These are phyloP conservation scores for Siphlonurus alternatus DNA, from an alignment of 2,888 invertebrate genomes.

Conservation along the genomic window DNA sequence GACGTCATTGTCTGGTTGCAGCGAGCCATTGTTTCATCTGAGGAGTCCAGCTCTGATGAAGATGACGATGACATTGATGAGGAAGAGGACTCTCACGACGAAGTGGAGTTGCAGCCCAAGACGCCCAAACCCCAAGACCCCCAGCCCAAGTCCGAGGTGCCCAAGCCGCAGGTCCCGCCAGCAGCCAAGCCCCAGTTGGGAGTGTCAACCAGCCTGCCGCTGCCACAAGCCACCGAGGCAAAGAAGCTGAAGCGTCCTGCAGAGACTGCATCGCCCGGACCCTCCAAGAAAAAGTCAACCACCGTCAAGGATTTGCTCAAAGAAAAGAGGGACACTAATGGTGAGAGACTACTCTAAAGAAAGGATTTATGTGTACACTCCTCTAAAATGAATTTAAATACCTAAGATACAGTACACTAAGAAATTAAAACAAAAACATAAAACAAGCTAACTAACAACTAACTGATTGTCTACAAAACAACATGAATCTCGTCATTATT, in stretches of 20 bases:
- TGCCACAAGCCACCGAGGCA: constrained; percentile 3
- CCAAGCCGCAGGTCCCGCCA: background rate
- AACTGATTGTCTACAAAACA: no score
- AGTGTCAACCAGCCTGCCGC: background rate
- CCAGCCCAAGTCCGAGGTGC: background rate
- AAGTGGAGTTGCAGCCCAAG: constrained; percentile 14
- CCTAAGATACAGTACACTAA: no score
- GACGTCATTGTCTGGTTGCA: background rate
- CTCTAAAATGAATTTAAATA: no score
- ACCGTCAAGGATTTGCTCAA: constrained; percentile 19
- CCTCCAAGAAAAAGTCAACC: constrained; percentile 15
- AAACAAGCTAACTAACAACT: no score
- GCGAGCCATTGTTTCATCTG: constrained; percentile 5
- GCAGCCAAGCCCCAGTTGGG: background rate
- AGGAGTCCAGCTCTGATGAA: constrained; percentile 12
- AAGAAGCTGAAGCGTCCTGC: constrained; percentile 12
- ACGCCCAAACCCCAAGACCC: constrained; percentile 15
- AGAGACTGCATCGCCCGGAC: constrained; percentile 9
- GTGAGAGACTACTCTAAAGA: background rate
- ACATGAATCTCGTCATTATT: no score
- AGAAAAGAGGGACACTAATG: constrained; percentile 16
- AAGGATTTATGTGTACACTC: background rate
- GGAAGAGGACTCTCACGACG: constrained; percentile 17
- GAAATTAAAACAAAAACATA: no score
- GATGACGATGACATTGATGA: constrained; percentile 16